Base-by-base conservation (phyloP, 2,888 invertebrate genomes). In the Sphaerophoria taeniata region DNA sequence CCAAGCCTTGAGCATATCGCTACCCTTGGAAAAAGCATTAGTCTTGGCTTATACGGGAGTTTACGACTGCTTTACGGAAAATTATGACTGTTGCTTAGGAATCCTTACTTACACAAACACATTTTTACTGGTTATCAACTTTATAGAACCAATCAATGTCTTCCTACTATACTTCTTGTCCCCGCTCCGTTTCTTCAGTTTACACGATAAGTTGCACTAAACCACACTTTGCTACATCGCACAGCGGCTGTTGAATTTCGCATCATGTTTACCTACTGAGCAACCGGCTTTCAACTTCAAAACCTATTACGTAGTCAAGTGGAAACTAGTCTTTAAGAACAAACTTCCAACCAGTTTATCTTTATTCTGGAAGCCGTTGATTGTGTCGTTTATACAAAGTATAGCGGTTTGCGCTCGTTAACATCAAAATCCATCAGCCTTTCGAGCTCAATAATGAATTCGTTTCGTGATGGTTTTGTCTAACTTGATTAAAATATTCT, bases 241-340 rank as follows among this genome's bases (percentile, higher is more conserved):
- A 78, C 65, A 78, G 63, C 70, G 63, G 75, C 70, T 67, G 74
- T 74, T 63, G 58, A 65, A 24, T 58, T 63, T 51, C 31, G 53
- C 47, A 65, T 33, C 69, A n/a, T 74, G 69, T 69, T 65, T 78
- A 67, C 65, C 67, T 24, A 53, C 73, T 58, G 51, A 67, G 11
- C 53, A 61, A 49, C 80, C 80, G 55, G 58, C 47, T 43, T 60
- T 49, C 51, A 34, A 58, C 60, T 47, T 67, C 63, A 67, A 73
- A 72, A 60, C 71, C 43, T 53, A 75, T 75, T 65, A 71, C 81
- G 58, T 61, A 51, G n/a, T 12, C 49, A 53, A 51, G 9, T 24
- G 6, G 9, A 67, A 81, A 81, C 65, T 45, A 82, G 72, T 82
- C 76, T 75, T 69, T 61, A n/a, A 82, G 81, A 82, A 82, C 81